Conservation (phyloP, 1,140 invertebrate genomes). For the Copidosoma floridanum region DNA sequence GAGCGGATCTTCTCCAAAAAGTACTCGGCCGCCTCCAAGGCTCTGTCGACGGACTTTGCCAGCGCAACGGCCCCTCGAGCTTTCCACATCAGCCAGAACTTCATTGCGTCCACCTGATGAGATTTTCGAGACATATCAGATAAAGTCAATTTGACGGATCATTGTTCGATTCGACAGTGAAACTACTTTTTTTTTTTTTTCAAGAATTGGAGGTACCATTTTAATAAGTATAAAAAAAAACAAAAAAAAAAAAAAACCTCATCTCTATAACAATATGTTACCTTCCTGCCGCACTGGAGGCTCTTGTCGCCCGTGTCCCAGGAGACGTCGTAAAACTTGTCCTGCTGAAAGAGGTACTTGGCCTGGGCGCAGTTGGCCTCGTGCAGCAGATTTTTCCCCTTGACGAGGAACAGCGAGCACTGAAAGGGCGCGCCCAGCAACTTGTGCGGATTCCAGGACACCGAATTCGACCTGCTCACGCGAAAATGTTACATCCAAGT, state of each 20-base stretch:
- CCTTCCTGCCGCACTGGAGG: conserved; percentile 89
- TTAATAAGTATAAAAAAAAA: conserved; percentile 4
- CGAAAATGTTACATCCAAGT: too few relatives aligned
- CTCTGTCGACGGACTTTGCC: conserved; percentile 61
- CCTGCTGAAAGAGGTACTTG: conserved; percentile 86
- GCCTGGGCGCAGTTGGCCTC: conserved; percentile 76
- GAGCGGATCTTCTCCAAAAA: conserved; percentile 55
- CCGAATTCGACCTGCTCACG: conserved; percentile 67
- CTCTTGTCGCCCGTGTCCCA: conserved; percentile 94
- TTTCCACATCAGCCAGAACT: conserved; percentile 93
- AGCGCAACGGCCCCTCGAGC: conserved; percentile 67
- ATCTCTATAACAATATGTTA: conserved; percentile 31
- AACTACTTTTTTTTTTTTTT: too few relatives aligned
- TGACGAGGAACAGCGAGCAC: conserved; percentile 78
- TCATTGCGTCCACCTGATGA: conserved; percentile 86
- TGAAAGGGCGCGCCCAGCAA: conserved; percentile 86
- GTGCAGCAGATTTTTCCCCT: conserved; percentile 66
- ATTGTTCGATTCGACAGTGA: too few relatives aligned
- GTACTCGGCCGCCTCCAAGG: conserved; percentile 63
- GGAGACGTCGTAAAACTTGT: conserved; percentile 87
- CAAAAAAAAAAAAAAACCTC: not conserved
- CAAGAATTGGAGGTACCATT: too few relatives aligned
- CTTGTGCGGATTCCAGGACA: conserved; percentile 94
- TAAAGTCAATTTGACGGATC: too few relatives aligned
- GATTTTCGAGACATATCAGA: too few relatives aligned